Percentiles rank a stretch among this genome's conserved stretches.
phyloP scores from a whole-genome alignment of 1,140 invertebrate species.

The Asobara japonica region DNA sequence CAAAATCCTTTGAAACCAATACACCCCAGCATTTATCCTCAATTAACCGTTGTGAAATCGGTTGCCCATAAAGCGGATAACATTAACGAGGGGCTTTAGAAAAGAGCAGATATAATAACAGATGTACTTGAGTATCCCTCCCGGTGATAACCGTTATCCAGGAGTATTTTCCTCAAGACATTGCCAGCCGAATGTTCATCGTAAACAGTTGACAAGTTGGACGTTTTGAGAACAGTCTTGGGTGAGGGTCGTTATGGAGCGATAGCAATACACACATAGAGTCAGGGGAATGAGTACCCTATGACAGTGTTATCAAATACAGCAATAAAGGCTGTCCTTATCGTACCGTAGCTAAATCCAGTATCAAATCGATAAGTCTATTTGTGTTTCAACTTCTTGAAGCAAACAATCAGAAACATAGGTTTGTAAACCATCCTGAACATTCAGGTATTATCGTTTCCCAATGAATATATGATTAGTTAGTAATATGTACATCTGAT shows the following conservation, averaged over 20 bases:
- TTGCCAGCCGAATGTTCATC: neutral
- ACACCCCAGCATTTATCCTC: neutral
- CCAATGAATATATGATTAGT: no score
- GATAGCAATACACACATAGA: neutral
- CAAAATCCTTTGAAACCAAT: neutral
- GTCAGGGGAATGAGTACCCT: neutral
- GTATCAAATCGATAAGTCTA: no score
- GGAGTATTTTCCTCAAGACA: neutral
- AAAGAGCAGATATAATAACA: neutral
- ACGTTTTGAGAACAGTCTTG: neutral
- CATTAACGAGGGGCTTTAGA: neutral
- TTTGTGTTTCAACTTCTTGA: no score
- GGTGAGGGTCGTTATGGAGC: neutral
- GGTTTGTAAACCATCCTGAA: no score
- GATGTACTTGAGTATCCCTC: neutral
- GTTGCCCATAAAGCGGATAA: neutral
- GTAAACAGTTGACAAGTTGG: conserved; percentile 6
- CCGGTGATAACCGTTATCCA: neutral
- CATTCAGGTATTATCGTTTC: no score
- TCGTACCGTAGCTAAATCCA: no score
- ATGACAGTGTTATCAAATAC: no score
- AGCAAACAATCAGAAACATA: no score
- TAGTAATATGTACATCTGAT: no score
- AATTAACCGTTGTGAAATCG: neutral
- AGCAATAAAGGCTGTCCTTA: no score